phyloP scores from a whole-genome alignment of 2,113 vertebrate species.

The Serinus canaria region DNA sequence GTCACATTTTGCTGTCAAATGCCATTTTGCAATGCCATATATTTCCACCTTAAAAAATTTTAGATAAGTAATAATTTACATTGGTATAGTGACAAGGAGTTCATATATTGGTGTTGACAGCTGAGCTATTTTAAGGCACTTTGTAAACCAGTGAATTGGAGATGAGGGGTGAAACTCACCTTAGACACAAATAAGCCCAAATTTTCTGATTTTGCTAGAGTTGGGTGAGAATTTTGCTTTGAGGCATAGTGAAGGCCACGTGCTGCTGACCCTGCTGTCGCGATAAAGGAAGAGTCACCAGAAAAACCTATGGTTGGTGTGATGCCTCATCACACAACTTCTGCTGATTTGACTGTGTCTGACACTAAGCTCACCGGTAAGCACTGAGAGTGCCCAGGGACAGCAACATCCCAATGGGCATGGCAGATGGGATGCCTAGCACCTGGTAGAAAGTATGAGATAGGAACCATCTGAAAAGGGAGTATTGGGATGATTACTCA shows the following conservation, averaged over 20 bases:
- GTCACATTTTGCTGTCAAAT: conserved; percentile 56
- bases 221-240: neutral
- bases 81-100: neutral
- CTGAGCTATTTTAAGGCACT: neutral
- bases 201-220: neutral
- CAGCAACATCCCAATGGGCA: neutral
- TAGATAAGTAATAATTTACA: conserved; percentile 40
- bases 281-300: neutral
- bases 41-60: conserved; percentile 37
- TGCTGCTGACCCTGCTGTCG: neutral
- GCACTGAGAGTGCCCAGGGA: neutral
- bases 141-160: neutral
- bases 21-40: conserved; percentile 26
- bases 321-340: neutral
- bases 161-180: neutral
- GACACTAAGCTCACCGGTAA: neutral
- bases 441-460: neutral
- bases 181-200: neutral
- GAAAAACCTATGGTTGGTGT: neutral
- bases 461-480: neutral
- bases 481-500: neutral
- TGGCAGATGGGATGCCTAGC: neutral
- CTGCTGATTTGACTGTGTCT: neutral
- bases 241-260: neutral
- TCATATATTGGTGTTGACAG: neutral